Base-by-base conservation (phyloP, 2,797 vertebrate genomes). In the Peromyscus melanophrys region DNA sequence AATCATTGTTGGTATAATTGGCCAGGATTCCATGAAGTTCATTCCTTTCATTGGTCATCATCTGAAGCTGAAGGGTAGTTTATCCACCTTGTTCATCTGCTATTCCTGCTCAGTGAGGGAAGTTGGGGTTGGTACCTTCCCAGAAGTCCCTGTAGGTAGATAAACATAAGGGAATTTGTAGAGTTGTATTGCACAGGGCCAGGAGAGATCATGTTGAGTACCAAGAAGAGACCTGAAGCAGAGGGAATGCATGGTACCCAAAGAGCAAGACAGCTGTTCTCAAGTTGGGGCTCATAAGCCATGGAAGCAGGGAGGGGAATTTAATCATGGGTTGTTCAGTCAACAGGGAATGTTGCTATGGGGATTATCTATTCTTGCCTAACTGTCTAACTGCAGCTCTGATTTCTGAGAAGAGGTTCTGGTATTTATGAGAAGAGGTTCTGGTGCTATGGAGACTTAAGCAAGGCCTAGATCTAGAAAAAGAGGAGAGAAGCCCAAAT, bases 11-110 rank as follows among this genome's bases (percentile, higher is more conserved):
- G 16, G 99, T 99, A 1, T 99, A 99, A 43, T 99, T 99, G 14
- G 99, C 99, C 65, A 99, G 99, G 25, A 99, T 99, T 88, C 99
- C 99, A 52, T 99, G 99, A 2, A 99, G 99, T 81, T 99, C 99
- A 17, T 99, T 99, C 93, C 99, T 99, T 98, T 99, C 99, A 0
- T 99, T 99, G 27, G 99, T 99, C 97, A 99, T 99, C 81, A 99
- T 99, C 25, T 99, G 98, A 93, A 99, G 99, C 98, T 99, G 99
- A 96, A 99, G 99, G 0, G 99, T 91, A 99, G 98, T 0, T 99
- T 99, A 98, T 99, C 99, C 98, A 99, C 98, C 98, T 99, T 99
- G 5, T 98, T 99, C 99, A 0, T 98, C 99, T 96, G 99, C 98
- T 81, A n/a, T 78, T 99, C 99, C 95, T 73, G n/a, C 92, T 90